Percentiles rank a stretch among this genome's conserved stretches.
phyloP scores from a whole-genome alignment of 2,113 vertebrate species.

The Miniopterus natalensis region DNA sequence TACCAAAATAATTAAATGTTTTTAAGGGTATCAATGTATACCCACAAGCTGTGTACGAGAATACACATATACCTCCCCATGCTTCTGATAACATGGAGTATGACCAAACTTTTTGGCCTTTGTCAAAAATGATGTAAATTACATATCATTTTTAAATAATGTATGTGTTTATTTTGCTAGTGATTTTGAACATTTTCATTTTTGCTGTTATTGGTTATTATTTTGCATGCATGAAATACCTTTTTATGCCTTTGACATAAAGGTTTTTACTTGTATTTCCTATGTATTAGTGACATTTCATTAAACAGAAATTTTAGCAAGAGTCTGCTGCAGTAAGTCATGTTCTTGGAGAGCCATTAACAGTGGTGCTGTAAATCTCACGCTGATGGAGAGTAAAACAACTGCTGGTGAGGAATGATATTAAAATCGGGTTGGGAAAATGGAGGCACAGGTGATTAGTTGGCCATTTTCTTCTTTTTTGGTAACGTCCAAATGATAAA shows the following conservation, averaged over 20 bases:
- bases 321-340: too few species aligned
- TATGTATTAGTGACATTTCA: background rate
- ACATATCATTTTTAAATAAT: background rate
- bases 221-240: background rate
- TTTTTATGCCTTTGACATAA: background rate
- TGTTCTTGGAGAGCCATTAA: too few species aligned
- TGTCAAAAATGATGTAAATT: background rate
- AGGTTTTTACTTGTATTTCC: background rate
- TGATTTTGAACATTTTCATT: slow-evolving; percentile 1
- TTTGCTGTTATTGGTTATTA: background rate
- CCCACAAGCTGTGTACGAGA: background rate
- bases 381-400: too few species aligned
- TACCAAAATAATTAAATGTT: background rate
- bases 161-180: background rate
- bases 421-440: too few species aligned
- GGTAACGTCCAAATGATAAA: too few species aligned
- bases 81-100: background rate
- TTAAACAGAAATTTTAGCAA: background rate
- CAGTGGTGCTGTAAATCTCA: too few species aligned
- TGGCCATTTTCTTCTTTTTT: too few species aligned
- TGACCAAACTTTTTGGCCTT: background rate
- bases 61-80: background rate
- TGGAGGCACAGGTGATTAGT: too few species aligned
- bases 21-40: background rate
- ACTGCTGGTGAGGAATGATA: too few species aligned